Percentiles rank a stretch among this genome's conserved stretches.
Evolutionary conservation across 2,797 vertebrate species (phyloP).

Genomic region (Esox lucius): DNA sequence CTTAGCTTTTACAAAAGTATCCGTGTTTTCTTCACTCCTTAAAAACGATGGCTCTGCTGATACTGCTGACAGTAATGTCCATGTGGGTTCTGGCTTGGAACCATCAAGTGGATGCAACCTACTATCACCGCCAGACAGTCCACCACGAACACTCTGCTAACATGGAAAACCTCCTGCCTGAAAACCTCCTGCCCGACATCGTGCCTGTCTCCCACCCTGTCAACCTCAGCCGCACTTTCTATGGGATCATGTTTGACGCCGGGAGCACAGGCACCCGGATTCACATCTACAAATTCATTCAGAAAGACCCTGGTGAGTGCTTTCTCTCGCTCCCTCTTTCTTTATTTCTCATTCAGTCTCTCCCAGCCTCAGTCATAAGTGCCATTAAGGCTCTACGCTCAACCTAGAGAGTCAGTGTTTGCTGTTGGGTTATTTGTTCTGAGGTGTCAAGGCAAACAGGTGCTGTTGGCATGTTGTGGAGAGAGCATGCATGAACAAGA

Average conservation of each 20-base stretch:
- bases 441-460: slow-evolving; percentile 64
- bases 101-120: slow-evolving; percentile 74
- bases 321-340: slow-evolving; percentile 8
- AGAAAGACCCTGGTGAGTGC: slow-evolving; percentile 85
- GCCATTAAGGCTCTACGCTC: slow-evolving; percentile 30
- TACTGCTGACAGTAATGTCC: slow-evolving; percentile 59
- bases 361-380: slow-evolving; percentile 16
- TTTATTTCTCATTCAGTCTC: slow-evolving; percentile 3
- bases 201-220: slow-evolving; percentile 55
- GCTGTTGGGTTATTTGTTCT: slow-evolving; percentile 64
- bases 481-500: slow-evolving; percentile 33
- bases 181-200: slow-evolving; percentile 57
- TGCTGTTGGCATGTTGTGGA: slow-evolving; percentile 35
- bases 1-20: slow-evolving; percentile 24
- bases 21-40: slow-evolving; percentile 30
- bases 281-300: slow-evolving; percentile 96
- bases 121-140: slow-evolving; percentile 77
- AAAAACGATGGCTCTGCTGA: slow-evolving; percentile 68
- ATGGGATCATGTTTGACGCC: slow-evolving; percentile 97
- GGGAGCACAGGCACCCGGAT: slow-evolving; percentile 97
- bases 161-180: slow-evolving; percentile 79
- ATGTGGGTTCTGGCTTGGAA: slow-evolving; percentile 74
- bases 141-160: slow-evolving; percentile 71
- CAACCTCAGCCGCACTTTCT: slow-evolving; percentile 77
- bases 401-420: slow-evolving; percentile 44